Percentiles rank a stretch among this genome's conserved stretches.
Evolutionary conservation across 2,888 invertebrate species (phyloP).

Genomic region (Dynastes hyllus): DNA sequence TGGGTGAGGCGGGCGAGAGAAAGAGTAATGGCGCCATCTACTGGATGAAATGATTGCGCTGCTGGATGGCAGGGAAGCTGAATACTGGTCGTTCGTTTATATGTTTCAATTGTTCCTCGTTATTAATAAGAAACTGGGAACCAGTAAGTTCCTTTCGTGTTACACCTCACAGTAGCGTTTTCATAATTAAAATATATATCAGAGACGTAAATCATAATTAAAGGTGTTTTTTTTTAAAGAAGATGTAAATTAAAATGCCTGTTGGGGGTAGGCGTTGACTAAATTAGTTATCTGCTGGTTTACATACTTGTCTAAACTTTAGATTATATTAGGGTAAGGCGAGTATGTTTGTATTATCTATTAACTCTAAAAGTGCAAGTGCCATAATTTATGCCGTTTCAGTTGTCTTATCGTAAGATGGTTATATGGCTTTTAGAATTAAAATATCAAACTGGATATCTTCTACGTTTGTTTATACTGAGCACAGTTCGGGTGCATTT

Average conservation of each 20-base stretch:
- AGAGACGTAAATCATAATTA: not conserved
- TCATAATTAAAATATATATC: slow-evolving; percentile 34
- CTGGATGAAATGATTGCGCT: slow-evolving; percentile 19
- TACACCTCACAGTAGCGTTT: slow-evolving; percentile 4
- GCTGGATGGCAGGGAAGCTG: not conserved
- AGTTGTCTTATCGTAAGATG: too few species aligned
- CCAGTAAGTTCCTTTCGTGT: slow-evolving; percentile 14
- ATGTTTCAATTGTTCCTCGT: slow-evolving; percentile 38
- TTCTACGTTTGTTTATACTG: too few species aligned
- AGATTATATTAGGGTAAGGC: too few species aligned
- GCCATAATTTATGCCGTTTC: too few species aligned
- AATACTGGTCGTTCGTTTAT: not conserved
- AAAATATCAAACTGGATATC: too few species aligned
- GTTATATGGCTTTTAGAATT: too few species aligned
- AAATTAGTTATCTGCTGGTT: not conserved
- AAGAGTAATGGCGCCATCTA: slow-evolving; percentile 39
- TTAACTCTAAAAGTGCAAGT: too few species aligned
- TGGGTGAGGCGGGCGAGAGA: not conserved
- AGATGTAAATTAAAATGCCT: not conserved
- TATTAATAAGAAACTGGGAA: slow-evolving; percentile 3
- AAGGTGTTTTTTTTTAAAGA: not conserved
- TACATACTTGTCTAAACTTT: too few species aligned
- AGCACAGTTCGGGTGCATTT: too few species aligned
- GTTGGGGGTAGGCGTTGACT: not conserved
- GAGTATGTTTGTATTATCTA: too few species aligned